Conservation (phyloP, 1,140 invertebrate species). For the Berghia stephanieae region DNA sequence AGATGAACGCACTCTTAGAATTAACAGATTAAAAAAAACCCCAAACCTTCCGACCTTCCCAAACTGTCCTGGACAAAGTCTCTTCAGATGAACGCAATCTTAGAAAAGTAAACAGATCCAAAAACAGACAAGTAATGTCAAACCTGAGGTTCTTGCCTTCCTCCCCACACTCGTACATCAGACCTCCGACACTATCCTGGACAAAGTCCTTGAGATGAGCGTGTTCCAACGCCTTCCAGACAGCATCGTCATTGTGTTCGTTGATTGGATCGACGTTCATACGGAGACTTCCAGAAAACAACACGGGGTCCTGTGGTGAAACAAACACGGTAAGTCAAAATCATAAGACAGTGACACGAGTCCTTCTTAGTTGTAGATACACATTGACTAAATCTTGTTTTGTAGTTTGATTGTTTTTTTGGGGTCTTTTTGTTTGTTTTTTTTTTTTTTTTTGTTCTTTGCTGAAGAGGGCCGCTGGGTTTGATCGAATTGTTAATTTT, state of each 20-base stretch:
- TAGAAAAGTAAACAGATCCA: not conserved
- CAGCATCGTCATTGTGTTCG: conserved; percentile 74
- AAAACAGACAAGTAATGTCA: not conserved
- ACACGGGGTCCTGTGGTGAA: conserved; percentile 76
- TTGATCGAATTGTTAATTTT: no score
- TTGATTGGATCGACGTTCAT: conserved; percentile 88
- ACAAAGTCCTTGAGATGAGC: conserved; percentile 66
- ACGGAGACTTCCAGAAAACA: conserved; percentile 84
- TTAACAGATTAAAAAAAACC: not conserved
- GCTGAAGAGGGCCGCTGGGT: no score
- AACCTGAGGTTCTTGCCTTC: conserved; percentile 10
- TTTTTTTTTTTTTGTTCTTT: no score
- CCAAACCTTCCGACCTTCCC: not conserved
- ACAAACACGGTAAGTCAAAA: conserved; percentile 88
- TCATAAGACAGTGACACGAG: conserved; percentile 78
- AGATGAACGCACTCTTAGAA: not conserved
- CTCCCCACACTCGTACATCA: conserved; percentile 61
- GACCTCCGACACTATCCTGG: conserved; percentile 42
- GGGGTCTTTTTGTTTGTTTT: no score
- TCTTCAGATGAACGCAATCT: not conserved
- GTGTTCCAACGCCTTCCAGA: conserved; percentile 80
- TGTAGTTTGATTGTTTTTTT: no score
- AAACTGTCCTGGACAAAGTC: not conserved
- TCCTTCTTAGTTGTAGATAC: not conserved
- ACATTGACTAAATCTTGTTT: no score